Percentiles rank a stretch among this genome's conserved stretches.
phyloP scores from a whole-genome alignment of 2,797 vertebrate genomes.

The Pampus argenteus region DNA sequence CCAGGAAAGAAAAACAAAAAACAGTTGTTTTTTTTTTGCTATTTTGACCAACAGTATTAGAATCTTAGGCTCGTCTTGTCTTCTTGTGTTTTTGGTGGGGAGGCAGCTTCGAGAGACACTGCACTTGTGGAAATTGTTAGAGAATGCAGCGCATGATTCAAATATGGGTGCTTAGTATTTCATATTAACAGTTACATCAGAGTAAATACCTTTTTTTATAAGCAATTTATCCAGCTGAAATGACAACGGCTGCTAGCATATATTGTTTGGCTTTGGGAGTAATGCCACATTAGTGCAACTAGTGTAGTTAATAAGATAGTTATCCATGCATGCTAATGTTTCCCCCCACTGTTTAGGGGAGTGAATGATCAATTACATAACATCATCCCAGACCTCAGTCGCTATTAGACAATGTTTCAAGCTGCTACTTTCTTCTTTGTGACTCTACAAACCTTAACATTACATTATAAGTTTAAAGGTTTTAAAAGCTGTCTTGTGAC shows the following conservation, averaged over 20 bases:
- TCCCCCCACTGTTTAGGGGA: too few relatives aligned
- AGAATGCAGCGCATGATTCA: not conserved
- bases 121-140: slow-evolving; percentile 1
- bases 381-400: not conserved
- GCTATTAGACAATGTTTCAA: not conserved
- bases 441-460: not conserved
- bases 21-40: not conserved
- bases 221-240: not conserved
- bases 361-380: not conserved
- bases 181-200: not conserved
- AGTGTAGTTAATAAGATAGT: not conserved
- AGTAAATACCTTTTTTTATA: not conserved
- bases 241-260: not conserved
- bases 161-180: not conserved
- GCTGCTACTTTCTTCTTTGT: not conserved
- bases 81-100: slow-evolving; percentile 12
- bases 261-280: not conserved
- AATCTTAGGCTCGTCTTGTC: not conserved
- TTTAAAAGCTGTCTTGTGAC: not conserved
- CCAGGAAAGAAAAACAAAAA: slow-evolving; percentile 5
- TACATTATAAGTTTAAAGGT: not conserved
- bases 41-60: slow-evolving; percentile 10
- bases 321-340: not conserved
- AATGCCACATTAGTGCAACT: not conserved
- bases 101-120: slow-evolving; percentile 3